Evolutionary conservation across 2,888 invertebrate genomes (phyloP).

Genomic region (Agapostemon virescens): DNA sequence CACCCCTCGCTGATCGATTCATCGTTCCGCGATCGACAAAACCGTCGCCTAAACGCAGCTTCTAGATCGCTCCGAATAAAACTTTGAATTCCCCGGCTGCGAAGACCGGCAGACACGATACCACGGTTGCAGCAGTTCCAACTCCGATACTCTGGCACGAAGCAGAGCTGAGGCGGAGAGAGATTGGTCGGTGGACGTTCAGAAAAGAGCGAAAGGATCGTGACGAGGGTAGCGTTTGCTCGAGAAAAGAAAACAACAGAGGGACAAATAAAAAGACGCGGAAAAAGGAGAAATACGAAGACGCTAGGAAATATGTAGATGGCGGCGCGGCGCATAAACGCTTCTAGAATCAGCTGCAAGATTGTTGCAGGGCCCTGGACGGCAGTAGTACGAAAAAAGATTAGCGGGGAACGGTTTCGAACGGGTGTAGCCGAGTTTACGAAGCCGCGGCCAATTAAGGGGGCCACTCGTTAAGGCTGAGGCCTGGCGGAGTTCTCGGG

Average conservation of each 20-base stretch:
- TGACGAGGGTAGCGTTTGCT: constrained; percentile 5
- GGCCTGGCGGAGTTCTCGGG: constrained; percentile 30
- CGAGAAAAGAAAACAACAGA: not conserved
- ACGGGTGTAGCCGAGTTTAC: constrained; percentile 41
- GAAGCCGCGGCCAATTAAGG: constrained; percentile 64
- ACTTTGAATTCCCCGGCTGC: not conserved
- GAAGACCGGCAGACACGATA: not conserved
- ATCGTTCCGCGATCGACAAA: too few relatives aligned
- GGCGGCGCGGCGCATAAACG: constrained; percentile 11
- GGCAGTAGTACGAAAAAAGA: constrained; percentile 1
- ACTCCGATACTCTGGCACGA: constrained; percentile 5
- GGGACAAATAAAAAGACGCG: not conserved
- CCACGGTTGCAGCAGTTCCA: not conserved
- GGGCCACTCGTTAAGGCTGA: constrained; percentile 60
- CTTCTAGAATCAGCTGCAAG: constrained; percentile 17
- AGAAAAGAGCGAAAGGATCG: not conserved
- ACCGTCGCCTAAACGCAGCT: too few relatives aligned
- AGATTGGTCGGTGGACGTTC: not conserved
- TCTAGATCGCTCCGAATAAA: too few relatives aligned
- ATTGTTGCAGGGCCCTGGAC: constrained; percentile 9
- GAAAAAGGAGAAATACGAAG: constrained; percentile 1
- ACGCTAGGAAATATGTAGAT: constrained; percentile 10
- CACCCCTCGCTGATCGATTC: too few relatives aligned
- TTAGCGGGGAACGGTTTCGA: constrained; percentile 3
- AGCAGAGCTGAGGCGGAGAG: not conserved